These are phyloP conservation scores for Cataglyphis albicans DNA, from an alignment of 2,888 invertebrate genomes.

Conservation along the genomic window DNA sequence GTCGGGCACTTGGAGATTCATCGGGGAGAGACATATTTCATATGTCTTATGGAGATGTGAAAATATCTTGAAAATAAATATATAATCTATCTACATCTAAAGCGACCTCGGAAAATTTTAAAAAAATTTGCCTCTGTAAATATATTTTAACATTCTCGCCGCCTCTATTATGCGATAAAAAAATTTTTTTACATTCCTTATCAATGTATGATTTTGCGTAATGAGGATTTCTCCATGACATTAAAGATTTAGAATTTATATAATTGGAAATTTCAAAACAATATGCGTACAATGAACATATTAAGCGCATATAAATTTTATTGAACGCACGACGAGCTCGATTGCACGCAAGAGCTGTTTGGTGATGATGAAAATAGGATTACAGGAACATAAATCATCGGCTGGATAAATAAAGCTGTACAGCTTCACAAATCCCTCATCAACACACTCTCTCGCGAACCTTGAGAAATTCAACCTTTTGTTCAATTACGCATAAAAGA, in stretches of 20 bases:
- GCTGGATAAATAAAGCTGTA: slow-evolving; percentile 29
- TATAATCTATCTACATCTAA: background rate
- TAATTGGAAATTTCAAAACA: slow-evolving; percentile 11
- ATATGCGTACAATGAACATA: background rate
- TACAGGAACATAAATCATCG: slow-evolving; percentile 22
- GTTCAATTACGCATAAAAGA: slow-evolving; percentile 13
- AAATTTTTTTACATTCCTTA: background rate
- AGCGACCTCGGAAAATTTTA: background rate
- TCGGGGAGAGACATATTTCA: background rate
- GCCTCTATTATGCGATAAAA: background rate
- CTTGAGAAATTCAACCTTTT: slow-evolving; percentile 31
- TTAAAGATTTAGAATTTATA: background rate
- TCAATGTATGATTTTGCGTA: background rate
- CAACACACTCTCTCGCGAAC: slow-evolving; percentile 19
- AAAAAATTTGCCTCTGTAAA: background rate
- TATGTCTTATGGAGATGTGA: background rate
- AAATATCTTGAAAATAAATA: background rate
- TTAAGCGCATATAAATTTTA: slow-evolving; percentile 14
- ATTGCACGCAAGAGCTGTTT: slow-evolving; percentile 11
- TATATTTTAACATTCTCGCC: background rate
- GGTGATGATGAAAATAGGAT: slow-evolving; percentile 37
- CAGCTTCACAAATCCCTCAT: slow-evolving; percentile 24
- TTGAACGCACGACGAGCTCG: background rate
- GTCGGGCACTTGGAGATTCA: background rate
- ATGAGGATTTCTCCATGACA: background rate